These are phyloP conservation scores for Herpetotheres cachinnans DNA, from an alignment of 2,113 vertebrate species.

Conservation along the genomic window DNA sequence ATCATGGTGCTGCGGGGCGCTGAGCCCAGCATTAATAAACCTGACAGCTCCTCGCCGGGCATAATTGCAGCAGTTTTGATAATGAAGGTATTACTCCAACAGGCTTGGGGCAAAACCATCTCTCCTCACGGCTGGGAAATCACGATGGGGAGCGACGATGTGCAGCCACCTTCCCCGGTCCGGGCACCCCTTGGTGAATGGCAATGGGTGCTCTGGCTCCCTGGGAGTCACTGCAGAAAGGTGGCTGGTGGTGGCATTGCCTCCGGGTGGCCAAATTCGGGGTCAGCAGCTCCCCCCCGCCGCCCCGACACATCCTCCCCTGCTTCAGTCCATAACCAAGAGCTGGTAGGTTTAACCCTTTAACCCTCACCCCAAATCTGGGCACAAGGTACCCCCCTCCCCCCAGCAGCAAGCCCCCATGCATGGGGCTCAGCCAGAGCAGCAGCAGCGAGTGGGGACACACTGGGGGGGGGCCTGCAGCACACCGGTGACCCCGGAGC, in stretches of 20 bases:
- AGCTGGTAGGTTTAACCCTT: neutral
- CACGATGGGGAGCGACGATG: neutral
- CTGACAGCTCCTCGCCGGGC: neutral
- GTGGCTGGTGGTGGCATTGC: neutral
- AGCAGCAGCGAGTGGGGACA: neutral
- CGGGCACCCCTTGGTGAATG: accelerated
- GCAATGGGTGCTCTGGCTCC: neutral
- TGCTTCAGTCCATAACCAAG: neutral
- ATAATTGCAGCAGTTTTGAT: neutral
- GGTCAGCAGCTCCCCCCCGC: neutral
- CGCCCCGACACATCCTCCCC: neutral
- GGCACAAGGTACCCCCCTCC: neutral
- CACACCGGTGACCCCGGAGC: neutral
- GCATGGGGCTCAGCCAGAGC: neutral
- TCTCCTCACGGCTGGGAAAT: neutral
- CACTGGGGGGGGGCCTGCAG: neutral
- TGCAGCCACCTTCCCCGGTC: neutral
- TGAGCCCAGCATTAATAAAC: neutral
- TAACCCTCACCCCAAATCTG: neutral
- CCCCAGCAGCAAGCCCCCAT: neutral
- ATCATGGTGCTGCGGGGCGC: neutral
- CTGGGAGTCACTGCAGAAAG: neutral
- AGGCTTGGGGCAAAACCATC: neutral
- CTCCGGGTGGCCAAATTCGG: neutral
- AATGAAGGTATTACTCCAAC: neutral